Percentiles rank a stretch among this genome's conserved stretches.
Conservation (phyloP, 2,797 vertebrate genomes). For the Rhinogobio ventralis region DNA sequence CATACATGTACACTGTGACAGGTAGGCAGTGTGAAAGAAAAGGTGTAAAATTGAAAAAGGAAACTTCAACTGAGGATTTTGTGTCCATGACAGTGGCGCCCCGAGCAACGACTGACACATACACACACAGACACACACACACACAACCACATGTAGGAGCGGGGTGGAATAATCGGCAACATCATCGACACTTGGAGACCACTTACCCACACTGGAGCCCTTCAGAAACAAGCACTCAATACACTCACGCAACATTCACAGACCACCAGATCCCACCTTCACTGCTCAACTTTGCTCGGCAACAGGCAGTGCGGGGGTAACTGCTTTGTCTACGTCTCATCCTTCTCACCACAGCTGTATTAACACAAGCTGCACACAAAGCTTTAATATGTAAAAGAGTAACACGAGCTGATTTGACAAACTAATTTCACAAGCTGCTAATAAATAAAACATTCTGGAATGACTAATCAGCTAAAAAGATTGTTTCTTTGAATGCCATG, state of each 20-base stretch:
- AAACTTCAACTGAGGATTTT: constrained; percentile 22
- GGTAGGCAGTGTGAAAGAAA: neutral
- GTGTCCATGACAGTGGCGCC: constrained; percentile 4
- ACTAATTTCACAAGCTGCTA: constrained; percentile 18
- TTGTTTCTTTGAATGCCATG: neutral
- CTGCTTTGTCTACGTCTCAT: constrained; percentile 23
- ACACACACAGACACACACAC: neutral
- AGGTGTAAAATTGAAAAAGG: constrained; percentile 15
- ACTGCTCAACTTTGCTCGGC: constrained; percentile 15
- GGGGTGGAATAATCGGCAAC: constrained; percentile 27
- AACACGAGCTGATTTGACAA: constrained; percentile 21
- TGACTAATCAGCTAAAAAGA: constrained; percentile 23
- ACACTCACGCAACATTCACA: constrained; percentile 23
- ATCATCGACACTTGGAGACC: constrained; percentile 29
- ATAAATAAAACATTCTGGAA: constrained; percentile 23
- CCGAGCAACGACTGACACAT: neutral
- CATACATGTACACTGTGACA: constrained; percentile 13
- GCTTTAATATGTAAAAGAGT: constrained; percentile 14
- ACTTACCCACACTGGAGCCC: constrained; percentile 2
- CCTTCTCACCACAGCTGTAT: constrained; percentile 13
- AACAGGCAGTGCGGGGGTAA: neutral
- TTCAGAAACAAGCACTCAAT: constrained; percentile 38
- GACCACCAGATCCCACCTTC: constrained; percentile 15
- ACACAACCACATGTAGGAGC: constrained; percentile 1
- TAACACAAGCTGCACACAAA: constrained; percentile 8